Base-by-base conservation (phyloP, 2,888 invertebrate species). In the Torymus aiolomorphi region DNA sequence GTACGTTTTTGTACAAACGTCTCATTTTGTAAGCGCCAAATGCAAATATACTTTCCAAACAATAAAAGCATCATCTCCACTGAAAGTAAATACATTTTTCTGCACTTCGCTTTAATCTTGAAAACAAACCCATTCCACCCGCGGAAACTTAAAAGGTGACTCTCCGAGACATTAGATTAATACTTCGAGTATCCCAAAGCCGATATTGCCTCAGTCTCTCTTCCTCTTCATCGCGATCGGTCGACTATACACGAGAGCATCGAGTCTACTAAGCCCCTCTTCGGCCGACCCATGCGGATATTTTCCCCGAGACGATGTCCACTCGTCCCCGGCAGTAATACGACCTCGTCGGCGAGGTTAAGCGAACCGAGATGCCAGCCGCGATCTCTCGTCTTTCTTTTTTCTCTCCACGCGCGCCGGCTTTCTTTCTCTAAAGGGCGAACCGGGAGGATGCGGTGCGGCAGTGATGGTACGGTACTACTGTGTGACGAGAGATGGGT, bases 201-300 rank as follows among this genome's bases (percentile, higher is more conserved):
- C 89, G 90, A 90, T 90, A 89, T 89, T 88, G 88, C 61, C 2
- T 1, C 18, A 42, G 8, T 42, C 42, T 42, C 8, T 42, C 42
- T 42, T 10, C 8, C 8, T 42, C 42, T 42, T 8, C 42, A 42
- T 42, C 42, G 1, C 8, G 42, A 42, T 42, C 42, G 42, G 42
- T 42, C 8, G 42, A 42, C 42, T 42, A 42, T 42, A 42, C 1
- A 42, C 42, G 42, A 8, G 8, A 42, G 42, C 42, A 42, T 5
- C 42, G 8, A 42, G 42, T 42, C 42, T 42, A 42, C 85, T 90
- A 89, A 90, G 90, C 89, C 86, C 86, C 89, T 89, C 88, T 78
- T 87, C 82, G 88, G 89, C 89, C 90, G 90, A 90, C 90, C 90
- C 89, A 89, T 87, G 89, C 90, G 90, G 89, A 90, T 90, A 89